Base-by-base conservation (phyloP, 2,888 invertebrate species). In the Xestia sexstrigata region DNA sequence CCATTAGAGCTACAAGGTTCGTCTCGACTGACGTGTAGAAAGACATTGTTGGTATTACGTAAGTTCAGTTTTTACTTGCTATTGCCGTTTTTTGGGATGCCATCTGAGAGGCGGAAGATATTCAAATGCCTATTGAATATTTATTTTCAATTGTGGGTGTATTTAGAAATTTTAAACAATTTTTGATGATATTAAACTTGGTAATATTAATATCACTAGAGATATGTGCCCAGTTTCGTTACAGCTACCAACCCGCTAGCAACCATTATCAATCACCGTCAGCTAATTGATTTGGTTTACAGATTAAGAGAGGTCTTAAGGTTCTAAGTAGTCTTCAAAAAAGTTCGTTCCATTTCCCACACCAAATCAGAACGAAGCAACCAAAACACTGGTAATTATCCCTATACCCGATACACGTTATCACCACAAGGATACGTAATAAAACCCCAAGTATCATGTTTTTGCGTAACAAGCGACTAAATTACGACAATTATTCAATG, bases 401-500 rank as follows among this genome's bases (percentile, higher is more conserved):
- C 82, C 77, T 78, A 81, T 85, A 85, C 85, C 90, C 89, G 87
- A 92, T 92, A 91, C 86, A 84, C 89, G 90, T 89, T 93, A 92
- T 93, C 93, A 86, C 83, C 89, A 78, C 88, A 90, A 90, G 91
- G 91, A 93, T 93, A 94, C 93, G 92, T 93, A 94, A 95, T 95
- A 94, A 94, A 94, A 90, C 90, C 91, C 76, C 85, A 88, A 90
- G 93, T 93, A 91, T 93, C 95, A 93, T 94, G 94, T 95, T 95
- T 94, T 94, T 93, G 92, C 92, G 91, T 94, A 95, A 95, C 95
- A 95, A 95, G 95, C 94, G 92, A 88, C 93, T 94, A 94, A 96
- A 96, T 96, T 94, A 95, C 94, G 94, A 95, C 96, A 96, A 96
- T 96, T 96, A 96, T 95, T 96, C 96, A 95, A 96, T 96, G 96